Base-by-base conservation (phyloP, 2,888 invertebrate genomes). In the Pasiphila rectangulata region DNA sequence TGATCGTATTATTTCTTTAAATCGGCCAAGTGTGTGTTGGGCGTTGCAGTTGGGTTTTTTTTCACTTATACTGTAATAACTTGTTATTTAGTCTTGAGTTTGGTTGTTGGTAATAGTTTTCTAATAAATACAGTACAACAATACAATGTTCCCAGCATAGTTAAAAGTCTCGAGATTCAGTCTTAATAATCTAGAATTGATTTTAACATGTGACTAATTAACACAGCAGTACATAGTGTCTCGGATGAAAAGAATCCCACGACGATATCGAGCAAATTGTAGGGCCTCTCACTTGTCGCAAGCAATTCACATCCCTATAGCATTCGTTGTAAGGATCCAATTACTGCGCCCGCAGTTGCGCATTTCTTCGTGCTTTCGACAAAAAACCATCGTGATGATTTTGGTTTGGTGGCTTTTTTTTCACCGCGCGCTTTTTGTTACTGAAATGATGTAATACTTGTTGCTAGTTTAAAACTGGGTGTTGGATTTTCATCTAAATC, bases 371-470 rank as follows among this genome's bases (percentile, higher is more conserved):
- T 30, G n/a, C 32, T 32, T 27, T 7, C 15, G 9, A 17, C 17
- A 32, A 32, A 32, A 32, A 32, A 32, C 3, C 7, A 3, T 9
- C 16, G 16, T 2, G 10, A 19, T 30, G 16, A 15, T 15, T 29
- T 29, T 6, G 15, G 4, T 30, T 17, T 2, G 17, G 21, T 2
- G 7, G 21, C 1, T 32, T 32, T 32, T 32, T 32, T n/a, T n/a
- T n/a, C n/a, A n/a, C n/a, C n/a, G 30, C 16, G 10, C 21, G 21
- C 6, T 21, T 32, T 32, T 32, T 32, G 32, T 32, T 2, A 10
- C 17, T n/a, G n/a, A n/a, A n/a, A 19, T 32, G 32, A 32, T 32
- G 32, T 17, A 32, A 32, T 32, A 4, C 16, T 32, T 9, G 15
- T 13, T 13, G 4, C 29, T 30, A 15, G 17, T 30, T 30, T 17